Base-by-base conservation (phyloP, 1,140 invertebrate species). In the Plutomurus gul region DNA sequence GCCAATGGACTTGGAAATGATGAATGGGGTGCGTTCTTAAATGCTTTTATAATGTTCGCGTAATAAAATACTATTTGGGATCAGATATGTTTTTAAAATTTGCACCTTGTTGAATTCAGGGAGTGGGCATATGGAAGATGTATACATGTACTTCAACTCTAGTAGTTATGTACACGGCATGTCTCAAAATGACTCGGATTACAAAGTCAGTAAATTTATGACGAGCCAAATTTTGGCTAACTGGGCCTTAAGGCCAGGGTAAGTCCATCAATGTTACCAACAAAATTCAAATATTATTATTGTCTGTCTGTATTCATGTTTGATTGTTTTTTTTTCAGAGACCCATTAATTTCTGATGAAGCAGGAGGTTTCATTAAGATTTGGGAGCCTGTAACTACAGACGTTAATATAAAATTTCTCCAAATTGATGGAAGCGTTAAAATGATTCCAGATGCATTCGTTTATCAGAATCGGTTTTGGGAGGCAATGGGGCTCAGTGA, bases 341-440 rank as follows among this genome's bases (percentile, higher is more conserved):
- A 77, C 16, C 79, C 79, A 8, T 47, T 74, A 4, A 77, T 77
- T 49, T 77, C 79, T 11, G 51, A 60, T 36, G 75, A 74, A 22
- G 36, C 51, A 27, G 79, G 79, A 30, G 39, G 22, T 33, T 46
- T 73, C 20, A 22, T 72, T 0, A 30, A 27, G 5, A 77, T 81
- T 11, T 81, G 79, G 79, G 49, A 81, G 6, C 65, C 46, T 25
- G 22, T 81, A 16, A 46, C 3, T 18, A 25, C 30, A 22, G 46
- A 8, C 0, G 47, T n/a, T 1, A 13, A 77, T 39, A 22, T 73
- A 4, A 77, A 30, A 43, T 72, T 81, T 37, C 30, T 81, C 6
- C 43, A 75, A 20, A 81, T 81, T 16, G 75, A 81, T 16, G 37
- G 75, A 18, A 39, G 56, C 33, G 37, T 81, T 0, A 74, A 77